Evolutionary conservation across 2,888 invertebrate genomes (phyloP).

Genomic region (Escarpia spicata): DNA sequence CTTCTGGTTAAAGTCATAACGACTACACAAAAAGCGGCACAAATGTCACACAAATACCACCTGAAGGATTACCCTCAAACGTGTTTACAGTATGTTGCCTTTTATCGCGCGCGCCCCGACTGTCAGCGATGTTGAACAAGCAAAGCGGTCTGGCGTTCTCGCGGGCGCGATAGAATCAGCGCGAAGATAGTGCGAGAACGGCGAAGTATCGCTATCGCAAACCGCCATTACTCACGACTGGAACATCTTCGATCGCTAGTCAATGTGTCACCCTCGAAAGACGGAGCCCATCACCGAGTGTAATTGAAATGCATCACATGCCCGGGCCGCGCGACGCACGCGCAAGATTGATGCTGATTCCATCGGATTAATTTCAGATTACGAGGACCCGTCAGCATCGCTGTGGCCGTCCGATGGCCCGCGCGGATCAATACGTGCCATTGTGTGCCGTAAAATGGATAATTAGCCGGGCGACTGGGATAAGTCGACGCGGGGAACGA

Average conservation of each 20-base stretch:
- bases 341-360: slow-evolving; percentile 13
- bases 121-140: background rate
- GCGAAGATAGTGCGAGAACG: background rate
- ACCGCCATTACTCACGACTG: background rate
- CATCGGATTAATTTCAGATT: slow-evolving; percentile 3
- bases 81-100: background rate
- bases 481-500: background rate
- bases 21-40: background rate
- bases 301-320: slow-evolving; percentile 16
- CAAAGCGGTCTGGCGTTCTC: background rate
- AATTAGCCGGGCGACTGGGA: background rate
- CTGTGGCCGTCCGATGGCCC: background rate
- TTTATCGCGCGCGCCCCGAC: background rate
- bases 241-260: background rate
- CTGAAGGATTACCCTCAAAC: background rate
- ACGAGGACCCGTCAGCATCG: background rate
- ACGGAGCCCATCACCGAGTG: background rate
- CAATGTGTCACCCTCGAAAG: background rate
- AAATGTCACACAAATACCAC: background rate
- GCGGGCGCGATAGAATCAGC: background rate
- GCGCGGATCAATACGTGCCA: background rate
- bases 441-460: slow-evolving; percentile 3
- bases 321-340: background rate
- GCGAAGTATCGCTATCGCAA: background rate
- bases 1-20: background rate